Conservation (phyloP, 1,140 invertebrate species). For the Pararge aegeria region DNA sequence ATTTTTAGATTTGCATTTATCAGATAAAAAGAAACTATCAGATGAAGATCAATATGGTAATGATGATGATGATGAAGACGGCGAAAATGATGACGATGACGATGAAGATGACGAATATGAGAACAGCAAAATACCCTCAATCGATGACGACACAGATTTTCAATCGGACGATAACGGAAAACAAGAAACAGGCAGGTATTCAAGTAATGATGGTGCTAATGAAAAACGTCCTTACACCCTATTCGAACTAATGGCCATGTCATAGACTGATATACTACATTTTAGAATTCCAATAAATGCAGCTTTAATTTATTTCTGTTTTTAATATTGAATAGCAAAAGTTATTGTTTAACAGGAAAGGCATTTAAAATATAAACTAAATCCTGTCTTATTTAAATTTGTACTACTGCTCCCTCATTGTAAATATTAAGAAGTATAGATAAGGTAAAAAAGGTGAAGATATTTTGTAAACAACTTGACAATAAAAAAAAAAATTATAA, state of each 20-base stretch:
- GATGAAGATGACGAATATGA: conserved; percentile 33
- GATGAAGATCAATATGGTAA: conserved; percentile 39
- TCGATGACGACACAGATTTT: conserved; percentile 31
- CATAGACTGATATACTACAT: conserved; percentile 58
- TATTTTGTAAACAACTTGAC: conserved; percentile 46
- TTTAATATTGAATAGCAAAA: conserved; percentile 6
- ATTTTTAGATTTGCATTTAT: conserved; percentile 36
- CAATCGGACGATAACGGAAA: conserved; percentile 37
- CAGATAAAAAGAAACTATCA: conserved; percentile 31
- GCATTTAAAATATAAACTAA: conserved; percentile 46
- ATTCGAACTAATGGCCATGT: conserved; percentile 71
- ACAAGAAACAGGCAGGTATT: conserved; percentile 29
- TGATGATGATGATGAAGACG: conserved; percentile 31
- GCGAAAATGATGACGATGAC: conserved; percentile 25
- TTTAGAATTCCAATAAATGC: conserved; percentile 25
- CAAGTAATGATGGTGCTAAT: conserved; percentile 38
- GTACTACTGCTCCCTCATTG: conserved; percentile 43
- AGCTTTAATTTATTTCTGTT: conserved; percentile 49
- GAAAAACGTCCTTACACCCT: conserved; percentile 51
- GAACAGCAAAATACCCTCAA: conserved; percentile 21
- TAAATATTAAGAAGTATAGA: conserved; percentile 58
- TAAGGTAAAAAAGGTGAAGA: conserved; percentile 50
- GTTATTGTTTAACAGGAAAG: conserved; percentile 36
- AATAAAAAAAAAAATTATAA: conserved; percentile 33
- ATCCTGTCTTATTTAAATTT: conserved; percentile 17